Percentiles rank a stretch among this genome's conserved stretches.
Evolutionary conservation across 2,113 vertebrate genomes (phyloP).

Genomic region (Bolborhynchus lineola): DNA sequence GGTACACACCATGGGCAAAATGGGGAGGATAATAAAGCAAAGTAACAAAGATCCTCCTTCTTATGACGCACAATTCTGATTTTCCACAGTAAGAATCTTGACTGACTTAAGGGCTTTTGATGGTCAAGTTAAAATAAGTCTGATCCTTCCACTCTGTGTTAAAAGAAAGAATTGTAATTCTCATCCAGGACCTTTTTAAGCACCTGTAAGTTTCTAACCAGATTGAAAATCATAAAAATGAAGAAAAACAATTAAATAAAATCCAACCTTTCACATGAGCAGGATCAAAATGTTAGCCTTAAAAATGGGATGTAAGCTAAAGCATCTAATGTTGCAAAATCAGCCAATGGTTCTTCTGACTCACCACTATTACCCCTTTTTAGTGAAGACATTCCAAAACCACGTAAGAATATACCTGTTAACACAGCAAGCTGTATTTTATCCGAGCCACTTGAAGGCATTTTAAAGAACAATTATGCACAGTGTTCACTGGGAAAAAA

Average conservation of each 20-base stretch:
- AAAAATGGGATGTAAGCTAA: background rate
- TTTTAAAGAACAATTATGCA: background rate
- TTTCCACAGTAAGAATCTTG: background rate
- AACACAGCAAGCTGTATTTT: background rate
- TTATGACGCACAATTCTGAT: background rate
- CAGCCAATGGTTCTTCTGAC: background rate
- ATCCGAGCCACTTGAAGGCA: background rate
- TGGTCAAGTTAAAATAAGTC: background rate
- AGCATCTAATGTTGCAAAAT: background rate
- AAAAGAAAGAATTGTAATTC: background rate
- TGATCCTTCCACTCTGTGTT: background rate
- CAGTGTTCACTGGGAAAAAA: background rate
- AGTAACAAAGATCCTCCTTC: background rate
- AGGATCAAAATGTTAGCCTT: background rate
- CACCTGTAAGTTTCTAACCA: background rate
- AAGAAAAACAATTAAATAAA: background rate
- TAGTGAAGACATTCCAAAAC: background rate
- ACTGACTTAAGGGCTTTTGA: background rate
- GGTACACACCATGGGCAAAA: background rate
- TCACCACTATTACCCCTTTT: background rate
- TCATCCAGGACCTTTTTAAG: background rate
- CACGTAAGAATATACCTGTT: background rate
- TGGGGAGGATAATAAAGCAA: background rate
- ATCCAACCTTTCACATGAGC: background rate
- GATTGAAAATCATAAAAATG: background rate